Conservation (phyloP, 2,113 vertebrate species). For the Mustela lutreola region DNA sequence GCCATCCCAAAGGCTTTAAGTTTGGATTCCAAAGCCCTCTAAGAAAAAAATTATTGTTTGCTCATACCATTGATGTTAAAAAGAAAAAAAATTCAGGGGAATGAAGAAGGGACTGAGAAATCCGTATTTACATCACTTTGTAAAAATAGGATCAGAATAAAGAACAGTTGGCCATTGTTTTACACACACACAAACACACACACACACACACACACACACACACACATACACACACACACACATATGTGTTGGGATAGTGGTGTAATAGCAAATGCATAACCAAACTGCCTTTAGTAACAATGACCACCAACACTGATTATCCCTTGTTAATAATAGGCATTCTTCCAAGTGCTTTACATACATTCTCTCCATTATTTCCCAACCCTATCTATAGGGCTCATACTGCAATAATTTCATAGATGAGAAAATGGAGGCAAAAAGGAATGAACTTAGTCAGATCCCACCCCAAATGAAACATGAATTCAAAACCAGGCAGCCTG, state of each 20-base stretch:
- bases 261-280: not conserved
- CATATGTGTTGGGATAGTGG: not conserved
- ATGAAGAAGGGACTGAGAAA: not conserved
- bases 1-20: not conserved
- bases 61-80: not conserved
- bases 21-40: not conserved
- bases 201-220: not conserved
- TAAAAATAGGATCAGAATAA: slow-evolving; percentile 37
- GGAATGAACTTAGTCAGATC: not conserved
- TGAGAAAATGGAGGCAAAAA: not conserved
- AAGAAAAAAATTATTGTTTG: not conserved
- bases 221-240: not conserved
- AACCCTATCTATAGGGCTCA: not conserved
- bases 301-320: not conserved
- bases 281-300: not conserved
- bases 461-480: not conserved
- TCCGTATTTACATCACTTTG: not conserved
- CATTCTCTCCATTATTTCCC: not conserved
- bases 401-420: not conserved
- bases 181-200: not conserved
- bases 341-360: not conserved
- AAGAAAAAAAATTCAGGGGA: not conserved
- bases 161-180: not conserved
- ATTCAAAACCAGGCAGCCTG: not conserved
- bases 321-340: not conserved